Evolutionary conservation across 2,888 invertebrate genomes (phyloP).

Genomic region (Chymomyza procnemis): DNA sequence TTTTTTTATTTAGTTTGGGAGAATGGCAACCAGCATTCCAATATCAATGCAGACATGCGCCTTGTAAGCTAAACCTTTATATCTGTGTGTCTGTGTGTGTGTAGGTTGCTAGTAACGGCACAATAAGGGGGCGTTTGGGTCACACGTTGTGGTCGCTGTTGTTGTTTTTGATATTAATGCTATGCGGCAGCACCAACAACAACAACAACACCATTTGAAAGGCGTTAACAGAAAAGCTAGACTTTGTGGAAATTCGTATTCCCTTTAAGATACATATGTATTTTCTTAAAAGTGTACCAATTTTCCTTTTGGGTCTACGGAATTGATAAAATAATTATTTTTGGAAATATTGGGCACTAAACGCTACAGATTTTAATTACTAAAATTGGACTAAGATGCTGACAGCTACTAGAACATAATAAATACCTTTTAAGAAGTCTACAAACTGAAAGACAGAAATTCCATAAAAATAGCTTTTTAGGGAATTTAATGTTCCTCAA

Average conservation of each 20-base stretch:
- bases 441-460: not conserved
- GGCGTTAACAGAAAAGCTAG: constrained; percentile 24
- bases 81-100: not conserved
- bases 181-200: not conserved
- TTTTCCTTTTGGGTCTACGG: too few species aligned
- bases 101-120: constrained; percentile 45
- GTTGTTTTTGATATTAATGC: constrained; percentile 17
- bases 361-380: too few species aligned
- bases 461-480: not conserved
- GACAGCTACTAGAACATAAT: too few species aligned
- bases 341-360: too few species aligned
- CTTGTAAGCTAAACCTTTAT: constrained; percentile 31
- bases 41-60: constrained; percentile 49
- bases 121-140: constrained; percentile 64
- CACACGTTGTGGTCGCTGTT: constrained; percentile 46
- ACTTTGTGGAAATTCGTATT: not conserved
- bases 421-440: not conserved
- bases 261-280: not conserved
- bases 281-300: too few species aligned
- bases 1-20: constrained; percentile 11
- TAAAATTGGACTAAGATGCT: too few species aligned
- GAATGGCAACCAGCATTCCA: constrained; percentile 49
- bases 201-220: constrained; percentile 41
- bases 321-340: too few species aligned
- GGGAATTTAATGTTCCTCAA: not conserved